Conservation (phyloP, 2,797 vertebrate species). For the Peromyscus melanophrys region DNA sequence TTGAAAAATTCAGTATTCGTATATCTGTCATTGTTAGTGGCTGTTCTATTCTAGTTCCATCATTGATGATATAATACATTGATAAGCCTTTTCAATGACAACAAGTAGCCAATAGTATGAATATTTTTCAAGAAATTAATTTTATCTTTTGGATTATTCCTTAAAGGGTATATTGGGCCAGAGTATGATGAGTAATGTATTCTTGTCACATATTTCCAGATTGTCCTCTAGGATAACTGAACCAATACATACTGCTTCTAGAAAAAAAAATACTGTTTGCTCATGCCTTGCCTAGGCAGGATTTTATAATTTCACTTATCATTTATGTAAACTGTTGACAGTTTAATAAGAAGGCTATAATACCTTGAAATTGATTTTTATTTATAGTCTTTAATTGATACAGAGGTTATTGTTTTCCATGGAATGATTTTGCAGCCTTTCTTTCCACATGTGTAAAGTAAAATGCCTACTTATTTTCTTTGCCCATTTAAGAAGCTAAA, state of each 20-base stretch:
- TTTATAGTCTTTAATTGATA: conserved; percentile 60
- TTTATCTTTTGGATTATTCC: conserved; percentile 57
- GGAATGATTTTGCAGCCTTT: conserved; percentile 60
- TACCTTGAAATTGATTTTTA: conserved; percentile 47
- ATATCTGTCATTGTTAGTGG: neutral
- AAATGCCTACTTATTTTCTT: conserved; percentile 61
- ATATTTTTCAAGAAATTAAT: conserved; percentile 54
- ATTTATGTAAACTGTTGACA: conserved; percentile 46
- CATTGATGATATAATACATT: conserved; percentile 39
- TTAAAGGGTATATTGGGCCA: neutral
- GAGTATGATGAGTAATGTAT: conserved; percentile 50
- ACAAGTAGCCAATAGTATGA: conserved; percentile 6
- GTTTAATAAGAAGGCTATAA: conserved; percentile 56
- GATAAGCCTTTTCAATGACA: conserved; percentile 44
- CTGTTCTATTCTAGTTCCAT: conserved; percentile 5
- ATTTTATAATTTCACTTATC: conserved; percentile 61
- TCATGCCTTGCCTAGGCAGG: conserved; percentile 25
- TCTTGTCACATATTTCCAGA: conserved; percentile 61
- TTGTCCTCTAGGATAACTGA: conserved; percentile 47
- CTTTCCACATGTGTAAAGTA: conserved; percentile 60
- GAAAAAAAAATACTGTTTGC: conserved; percentile 38
- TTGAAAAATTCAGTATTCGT: conserved; percentile 35
- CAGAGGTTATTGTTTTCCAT: conserved; percentile 47
- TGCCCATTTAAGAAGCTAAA: conserved; percentile 46
- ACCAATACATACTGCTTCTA: conserved; percentile 17